phyloP scores from a whole-genome alignment of 2,113 vertebrate species.

The Rhizomys pruinosus region DNA sequence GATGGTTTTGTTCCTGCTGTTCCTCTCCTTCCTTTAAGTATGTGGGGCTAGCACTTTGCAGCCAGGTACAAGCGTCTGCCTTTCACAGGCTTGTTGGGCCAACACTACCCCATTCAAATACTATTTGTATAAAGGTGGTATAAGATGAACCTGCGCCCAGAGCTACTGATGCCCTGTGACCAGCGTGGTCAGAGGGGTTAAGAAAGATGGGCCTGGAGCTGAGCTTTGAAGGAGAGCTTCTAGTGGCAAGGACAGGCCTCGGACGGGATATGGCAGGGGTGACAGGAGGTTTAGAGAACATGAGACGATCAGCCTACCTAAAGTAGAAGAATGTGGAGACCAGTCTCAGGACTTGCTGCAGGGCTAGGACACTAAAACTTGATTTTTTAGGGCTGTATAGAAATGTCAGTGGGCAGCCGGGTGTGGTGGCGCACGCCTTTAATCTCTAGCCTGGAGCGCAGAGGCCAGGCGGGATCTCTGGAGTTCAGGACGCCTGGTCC shows the following conservation, averaged over 20 bases:
- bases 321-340: background rate
- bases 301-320: background rate
- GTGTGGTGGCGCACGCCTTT: too few relatives aligned
- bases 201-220: background rate
- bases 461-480: too few relatives aligned
- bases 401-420: too few relatives aligned
- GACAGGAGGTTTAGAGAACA: too few relatives aligned
- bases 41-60: background rate
- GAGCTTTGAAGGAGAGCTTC: background rate
- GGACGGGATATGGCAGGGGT: background rate
- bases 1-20: too few relatives aligned
- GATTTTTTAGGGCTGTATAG: background rate
- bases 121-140: background rate
- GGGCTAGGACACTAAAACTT: background rate
- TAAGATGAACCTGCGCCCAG: background rate
- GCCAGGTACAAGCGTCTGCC: background rate
- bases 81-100: background rate
- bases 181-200: background rate
- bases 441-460: too few relatives aligned
- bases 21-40: background rate
- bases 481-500: too few relatives aligned
- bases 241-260: rapidly evolving
- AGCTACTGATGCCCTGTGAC: background rate
- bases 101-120: too few relatives aligned
- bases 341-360: background rate